Conservation (phyloP, 1,140 invertebrate genomes). For the Brachionus paranguensis region DNA sequence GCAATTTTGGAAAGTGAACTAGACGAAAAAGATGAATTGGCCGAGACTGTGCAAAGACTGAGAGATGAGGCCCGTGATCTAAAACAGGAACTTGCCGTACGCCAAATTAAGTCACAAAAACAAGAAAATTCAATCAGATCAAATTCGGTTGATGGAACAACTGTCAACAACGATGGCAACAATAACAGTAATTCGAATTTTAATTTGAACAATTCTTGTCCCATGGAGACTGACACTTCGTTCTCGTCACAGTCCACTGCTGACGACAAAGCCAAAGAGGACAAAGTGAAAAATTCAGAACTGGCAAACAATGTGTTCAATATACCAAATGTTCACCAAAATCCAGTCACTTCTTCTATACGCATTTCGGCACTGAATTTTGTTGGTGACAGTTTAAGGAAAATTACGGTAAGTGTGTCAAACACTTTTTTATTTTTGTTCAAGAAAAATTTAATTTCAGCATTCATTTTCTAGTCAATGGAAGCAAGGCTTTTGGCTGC, state of each 20-base stretch:
- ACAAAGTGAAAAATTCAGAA: neutral
- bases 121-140: neutral
- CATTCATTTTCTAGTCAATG: conserved; percentile 14
- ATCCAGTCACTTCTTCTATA: conserved; percentile 14
- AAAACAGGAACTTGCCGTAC: conserved; percentile 75
- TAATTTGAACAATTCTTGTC: conserved; percentile 21
- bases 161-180: neutral
- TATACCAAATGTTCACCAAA: conserved; percentile 13
- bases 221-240: conserved; percentile 5
- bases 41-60: conserved; percentile 81
- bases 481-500: conserved; percentile 15
- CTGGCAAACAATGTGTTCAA: neutral
- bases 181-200: neutral
- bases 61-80: conserved; percentile 95
- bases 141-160: neutral
- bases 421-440: neutral
- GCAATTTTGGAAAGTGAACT: conserved; percentile 90
- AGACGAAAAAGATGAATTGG: conserved; percentile 86
- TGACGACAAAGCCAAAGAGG: neutral
- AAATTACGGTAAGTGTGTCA: conserved; percentile 5
- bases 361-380: conserved; percentile 25
- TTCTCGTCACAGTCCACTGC: neutral
- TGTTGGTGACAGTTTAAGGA: conserved; percentile 7
- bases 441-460: neutral
- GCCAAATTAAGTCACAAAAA: conserved; percentile 53